phyloP scores from a whole-genome alignment of 2,888 invertebrate species.

The Caenorhabditis becei region DNA sequence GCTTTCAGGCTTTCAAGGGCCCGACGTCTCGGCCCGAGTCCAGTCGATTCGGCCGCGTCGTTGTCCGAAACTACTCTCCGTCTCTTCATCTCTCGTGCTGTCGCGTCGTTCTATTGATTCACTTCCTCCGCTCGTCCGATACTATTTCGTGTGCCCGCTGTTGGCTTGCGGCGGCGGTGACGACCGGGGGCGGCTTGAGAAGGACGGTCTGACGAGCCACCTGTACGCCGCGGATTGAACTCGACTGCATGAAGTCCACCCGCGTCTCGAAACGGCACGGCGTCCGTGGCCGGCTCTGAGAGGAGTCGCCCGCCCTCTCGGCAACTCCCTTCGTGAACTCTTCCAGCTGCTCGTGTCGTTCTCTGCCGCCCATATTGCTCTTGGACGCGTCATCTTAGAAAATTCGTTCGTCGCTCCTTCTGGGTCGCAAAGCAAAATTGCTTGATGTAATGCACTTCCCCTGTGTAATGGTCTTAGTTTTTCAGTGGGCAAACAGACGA shows the following conservation, averaged over 20 bases:
- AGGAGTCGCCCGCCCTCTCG: not conserved
- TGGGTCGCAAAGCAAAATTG: not conserved
- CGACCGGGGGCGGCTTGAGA: conserved; percentile 2
- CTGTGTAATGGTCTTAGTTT: no score
- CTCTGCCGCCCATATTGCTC: not conserved
- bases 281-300: not conserved
- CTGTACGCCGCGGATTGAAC: conserved; percentile 14
- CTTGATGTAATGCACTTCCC: no score
- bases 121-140: conserved; percentile 14
- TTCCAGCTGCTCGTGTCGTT: not conserved
- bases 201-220: conserved; percentile 19
- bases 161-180: conserved; percentile 11
- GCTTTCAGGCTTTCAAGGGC: not conserved
- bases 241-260: not conserved
- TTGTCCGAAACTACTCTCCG: conserved; percentile 29
- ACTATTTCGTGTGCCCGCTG: conserved; percentile 22
- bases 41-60: conserved; percentile 21
- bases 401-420: not conserved
- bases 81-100: conserved; percentile 52
- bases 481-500: no score
- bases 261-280: not conserved
- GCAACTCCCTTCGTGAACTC: not conserved
- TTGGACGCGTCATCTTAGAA: not conserved
- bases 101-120: conserved; percentile 42
- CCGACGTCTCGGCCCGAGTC: conserved; percentile 15